Base-by-base conservation (phyloP, 2,113 vertebrate genomes). In the Sialia sialis region DNA sequence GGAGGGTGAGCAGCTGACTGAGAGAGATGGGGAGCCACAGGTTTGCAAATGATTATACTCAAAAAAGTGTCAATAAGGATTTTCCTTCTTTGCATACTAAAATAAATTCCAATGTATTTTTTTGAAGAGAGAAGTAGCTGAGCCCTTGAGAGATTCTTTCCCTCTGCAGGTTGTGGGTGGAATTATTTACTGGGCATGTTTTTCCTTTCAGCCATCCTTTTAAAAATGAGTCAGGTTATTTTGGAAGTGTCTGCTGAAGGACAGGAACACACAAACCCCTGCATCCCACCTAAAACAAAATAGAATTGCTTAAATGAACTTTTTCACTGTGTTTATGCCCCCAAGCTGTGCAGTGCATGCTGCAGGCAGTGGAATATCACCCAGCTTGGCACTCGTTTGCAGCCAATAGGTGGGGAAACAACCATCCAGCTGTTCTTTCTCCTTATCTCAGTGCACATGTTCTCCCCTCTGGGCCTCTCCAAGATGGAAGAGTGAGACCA, bases 361-460 rank as follows among this genome's bases (percentile, higher is more conserved):
- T 74, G 34, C 2, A 1, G 39, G 43, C 11, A 32, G 56, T 56
- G 56, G 9, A 25, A 0, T 67, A 4, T 56, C 60, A 84, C 48
- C 2, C 63, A 62, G 27, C 12, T 48, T 44, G 55, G 48, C 29
- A 17, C 55, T 43, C 0, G 0, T 11, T 6, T 70, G 80, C 68
- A 51, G 55, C 43, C 52, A 48, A 4, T 6, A 67, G 55, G 29
- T 67, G 48, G 39, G 85, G 87, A 86, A 94, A 62, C 21, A 90
- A 49, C 11, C 72, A 54, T 30, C 83, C 91, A 83, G 83, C 30
- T 6, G 3, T n/a, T 85, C 19, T 64, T 59, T 75, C 62, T 81
- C 69, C 38, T 94, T 82, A 86, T 87, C 89, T 89, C 56, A 29
- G 52, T 51, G 70, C 52, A 70, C 81, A 68, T 4, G 25, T 74